These are phyloP conservation scores for Myopa tessellatipennis DNA, from an alignment of 2,888 invertebrate genomes.

Conservation along the genomic window DNA sequence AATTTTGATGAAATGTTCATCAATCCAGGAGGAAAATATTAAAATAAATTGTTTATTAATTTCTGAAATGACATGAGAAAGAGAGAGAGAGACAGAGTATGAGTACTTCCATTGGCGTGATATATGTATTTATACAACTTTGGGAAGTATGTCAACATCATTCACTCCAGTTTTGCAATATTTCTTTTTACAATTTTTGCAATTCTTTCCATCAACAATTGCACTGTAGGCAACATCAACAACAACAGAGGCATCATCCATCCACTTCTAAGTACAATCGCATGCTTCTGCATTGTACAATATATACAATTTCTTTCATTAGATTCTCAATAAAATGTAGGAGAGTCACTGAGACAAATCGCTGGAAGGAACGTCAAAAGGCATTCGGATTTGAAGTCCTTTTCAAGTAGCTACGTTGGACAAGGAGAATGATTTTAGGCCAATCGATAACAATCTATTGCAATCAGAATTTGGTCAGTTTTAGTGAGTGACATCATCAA, in stretches of 20 bases:
- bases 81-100: no score
- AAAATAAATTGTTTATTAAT: no score
- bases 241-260: no score
- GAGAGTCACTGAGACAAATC: not conserved
- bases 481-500: no score
- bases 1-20: no score
- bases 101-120: no score
- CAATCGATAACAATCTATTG: slow-evolving; percentile 10
- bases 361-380: not conserved
- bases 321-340: slow-evolving; percentile 4
- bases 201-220: no score
- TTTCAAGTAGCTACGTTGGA: not conserved
- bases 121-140: not conserved
- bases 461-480: not conserved
- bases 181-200: no score
- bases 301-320: not conserved
- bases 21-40: no score
- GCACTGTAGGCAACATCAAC: no score
- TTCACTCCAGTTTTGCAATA: not conserved
- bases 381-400: not conserved
- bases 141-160: slow-evolving; percentile 13
- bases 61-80: no score
- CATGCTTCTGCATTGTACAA: not conserved
- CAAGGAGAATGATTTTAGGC: slow-evolving; percentile 20
- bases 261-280: no score